These are phyloP conservation scores for Myopa testacea DNA, from an alignment of 2,888 invertebrate species.

Conservation along the genomic window DNA sequence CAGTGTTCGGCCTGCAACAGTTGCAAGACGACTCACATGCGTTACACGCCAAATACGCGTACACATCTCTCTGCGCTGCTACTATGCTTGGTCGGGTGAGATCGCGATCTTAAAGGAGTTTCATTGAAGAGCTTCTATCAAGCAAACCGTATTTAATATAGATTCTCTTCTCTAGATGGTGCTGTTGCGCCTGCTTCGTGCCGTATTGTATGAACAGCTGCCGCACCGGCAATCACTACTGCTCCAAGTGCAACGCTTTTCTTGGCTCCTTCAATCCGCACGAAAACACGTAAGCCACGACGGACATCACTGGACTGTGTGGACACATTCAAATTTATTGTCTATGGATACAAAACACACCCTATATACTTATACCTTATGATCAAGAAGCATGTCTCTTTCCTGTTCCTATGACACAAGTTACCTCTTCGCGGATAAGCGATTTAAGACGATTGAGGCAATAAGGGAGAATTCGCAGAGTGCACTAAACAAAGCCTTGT, in stretches of 20 bases:
- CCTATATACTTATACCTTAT: too few relatives aligned
- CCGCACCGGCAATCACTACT: conserved; percentile 66
- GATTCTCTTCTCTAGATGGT: conserved; percentile 56
- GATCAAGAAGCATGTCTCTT: too few relatives aligned
- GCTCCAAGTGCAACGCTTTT: conserved; percentile 64
- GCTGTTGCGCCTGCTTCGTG: conserved; percentile 65
- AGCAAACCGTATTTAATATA: not conserved
- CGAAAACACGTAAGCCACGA: not conserved
- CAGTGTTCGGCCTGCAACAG: conserved; percentile 62
- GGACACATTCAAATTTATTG: too few relatives aligned
- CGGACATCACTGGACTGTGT: too few relatives aligned
- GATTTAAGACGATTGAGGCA: too few relatives aligned
- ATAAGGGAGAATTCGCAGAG: too few relatives aligned
- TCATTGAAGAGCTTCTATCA: not conserved
- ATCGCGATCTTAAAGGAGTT: not conserved
- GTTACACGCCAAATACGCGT: conserved; percentile 61
- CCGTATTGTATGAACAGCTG: conserved; percentile 67
- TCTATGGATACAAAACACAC: too few relatives aligned
- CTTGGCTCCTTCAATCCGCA: conserved; percentile 60
- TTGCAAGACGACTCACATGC: conserved; percentile 61
- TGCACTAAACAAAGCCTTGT: too few relatives aligned
- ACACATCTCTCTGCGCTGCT: conserved; percentile 61
- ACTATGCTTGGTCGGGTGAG: conserved; percentile 63
- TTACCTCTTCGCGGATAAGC: too few relatives aligned
- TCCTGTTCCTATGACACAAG: too few relatives aligned